Evolutionary conservation across 2,113 vertebrate species (phyloP).

Genomic region (Dicrurus megarhynchus): DNA sequence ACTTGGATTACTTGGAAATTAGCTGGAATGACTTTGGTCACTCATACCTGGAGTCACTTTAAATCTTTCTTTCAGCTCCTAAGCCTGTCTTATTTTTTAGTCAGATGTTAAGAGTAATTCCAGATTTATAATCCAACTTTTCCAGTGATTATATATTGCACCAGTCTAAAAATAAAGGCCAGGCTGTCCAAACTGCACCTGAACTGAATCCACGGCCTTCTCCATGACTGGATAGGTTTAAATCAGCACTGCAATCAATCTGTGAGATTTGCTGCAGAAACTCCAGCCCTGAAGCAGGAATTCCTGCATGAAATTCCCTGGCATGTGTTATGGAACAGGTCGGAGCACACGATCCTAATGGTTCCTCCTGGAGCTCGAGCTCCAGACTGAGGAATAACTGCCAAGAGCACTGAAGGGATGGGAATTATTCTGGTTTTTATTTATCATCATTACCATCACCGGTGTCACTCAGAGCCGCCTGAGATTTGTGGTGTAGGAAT

Average conservation of each 20-base stretch:
- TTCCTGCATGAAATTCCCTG: constrained; percentile 51
- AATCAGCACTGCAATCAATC: background rate
- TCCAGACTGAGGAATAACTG: background rate
- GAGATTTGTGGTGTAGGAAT: background rate
- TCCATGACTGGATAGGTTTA: background rate
- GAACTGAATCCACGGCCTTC: background rate
- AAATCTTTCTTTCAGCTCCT: background rate
- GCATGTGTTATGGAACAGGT: constrained; percentile 27
- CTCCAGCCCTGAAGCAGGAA: background rate
- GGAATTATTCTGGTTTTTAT: background rate
- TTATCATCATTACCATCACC: background rate
- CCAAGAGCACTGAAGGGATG: background rate
- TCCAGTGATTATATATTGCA: background rate
- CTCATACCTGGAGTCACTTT: background rate
- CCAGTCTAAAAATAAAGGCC: background rate
- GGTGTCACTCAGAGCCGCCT: background rate
- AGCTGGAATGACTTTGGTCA: background rate
- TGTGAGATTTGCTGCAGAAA: background rate
- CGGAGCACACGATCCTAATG: background rate
- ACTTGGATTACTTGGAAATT: background rate
- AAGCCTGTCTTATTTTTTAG: background rate
- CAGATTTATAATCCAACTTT: background rate
- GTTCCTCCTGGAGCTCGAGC: background rate
- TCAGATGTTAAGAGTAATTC: background rate
- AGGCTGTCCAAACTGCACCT: background rate